Conservation (phyloP, 1,140 invertebrate genomes). For the Scaptomyza hsui region DNA sequence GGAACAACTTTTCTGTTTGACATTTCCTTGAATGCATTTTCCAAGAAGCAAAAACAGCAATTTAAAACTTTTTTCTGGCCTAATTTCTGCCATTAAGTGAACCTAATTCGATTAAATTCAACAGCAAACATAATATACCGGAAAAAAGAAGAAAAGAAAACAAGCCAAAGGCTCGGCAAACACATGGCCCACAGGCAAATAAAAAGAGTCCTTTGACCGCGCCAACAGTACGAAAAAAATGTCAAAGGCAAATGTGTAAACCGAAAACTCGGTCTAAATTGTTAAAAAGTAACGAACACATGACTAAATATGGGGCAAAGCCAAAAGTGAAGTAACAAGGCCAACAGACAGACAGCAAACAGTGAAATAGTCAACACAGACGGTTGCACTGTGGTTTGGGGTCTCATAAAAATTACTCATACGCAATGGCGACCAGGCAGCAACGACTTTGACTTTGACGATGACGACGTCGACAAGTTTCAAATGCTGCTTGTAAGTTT, state of each 20-base stretch:
- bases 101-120: conserved; percentile 60
- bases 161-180: conserved; percentile 7
- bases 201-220: conserved; percentile 6
- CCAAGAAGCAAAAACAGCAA: neutral
- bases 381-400: conserved; percentile 30
- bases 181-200: conserved; percentile 25
- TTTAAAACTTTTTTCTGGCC: conserved; percentile 1
- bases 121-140: neutral
- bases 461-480: conserved; percentile 58
- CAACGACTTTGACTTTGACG: conserved; percentile 40
- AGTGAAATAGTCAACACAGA: neutral
- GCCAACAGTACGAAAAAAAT: neutral
- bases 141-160: conserved; percentile 1
- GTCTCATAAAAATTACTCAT: conserved; percentile 76
- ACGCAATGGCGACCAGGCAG: conserved; percentile 53
- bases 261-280: conserved; percentile 1
- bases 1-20: too few relatives aligned
- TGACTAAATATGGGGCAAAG: neutral
- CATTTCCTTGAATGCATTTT: conserved; percentile 29
- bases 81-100: conserved; percentile 51
- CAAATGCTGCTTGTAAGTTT: conserved; percentile 81
- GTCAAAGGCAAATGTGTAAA: neutral
- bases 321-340: neutral
- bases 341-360: conserved; percentile 32
- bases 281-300: neutral